phyloP scores from a whole-genome alignment of 2,888 invertebrate species.

The Drosophila pseudotakahashii region DNA sequence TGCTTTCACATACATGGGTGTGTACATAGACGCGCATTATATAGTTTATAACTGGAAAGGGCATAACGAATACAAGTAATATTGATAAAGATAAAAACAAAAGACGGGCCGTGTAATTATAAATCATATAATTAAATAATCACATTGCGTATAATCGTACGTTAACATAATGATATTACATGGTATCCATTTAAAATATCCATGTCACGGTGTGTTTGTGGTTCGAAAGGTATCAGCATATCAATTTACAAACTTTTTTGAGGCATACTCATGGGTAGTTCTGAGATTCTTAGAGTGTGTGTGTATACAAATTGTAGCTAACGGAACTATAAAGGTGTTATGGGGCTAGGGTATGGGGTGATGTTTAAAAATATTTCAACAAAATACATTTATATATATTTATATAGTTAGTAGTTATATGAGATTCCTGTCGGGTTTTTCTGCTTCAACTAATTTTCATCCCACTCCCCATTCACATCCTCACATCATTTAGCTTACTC shows the following conservation, averaged over 20 bases:
- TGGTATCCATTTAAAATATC: constrained; percentile 50
- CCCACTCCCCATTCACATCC: constrained; percentile 6
- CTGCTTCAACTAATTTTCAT: constrained; percentile 13
- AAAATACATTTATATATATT: constrained; percentile 70
- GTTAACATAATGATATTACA: constrained; percentile 41
- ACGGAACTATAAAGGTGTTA: constrained; percentile 30
- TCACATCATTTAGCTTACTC: constrained; percentile 81
- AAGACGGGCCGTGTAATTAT: constrained; percentile 37
- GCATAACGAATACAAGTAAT: constrained; percentile 17
- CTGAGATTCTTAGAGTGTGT: constrained; percentile 42
- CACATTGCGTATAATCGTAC: constrained; percentile 62
- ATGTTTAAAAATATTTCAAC: constrained; percentile 73
- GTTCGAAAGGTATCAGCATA: constrained; percentile 71
- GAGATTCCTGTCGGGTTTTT: constrained; percentile 67
- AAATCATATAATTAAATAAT: constrained; percentile 72
- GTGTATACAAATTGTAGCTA: constrained; percentile 53
- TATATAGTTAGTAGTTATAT: constrained; percentile 62
- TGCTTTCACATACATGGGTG: constrained; percentile 55
- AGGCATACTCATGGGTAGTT: constrained; percentile 42
- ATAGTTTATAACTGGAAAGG: constrained; percentile 17
- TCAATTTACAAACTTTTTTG: constrained; percentile 70
- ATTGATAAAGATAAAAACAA: constrained; percentile 22
- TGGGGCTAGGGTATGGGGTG: constrained; percentile 26
- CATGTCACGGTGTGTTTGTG: constrained; percentile 27
- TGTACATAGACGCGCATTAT: constrained; percentile 35